These are phyloP conservation scores for Cygnus olor DNA, from an alignment of 2,797 vertebrate species.

Conservation along the genomic window DNA sequence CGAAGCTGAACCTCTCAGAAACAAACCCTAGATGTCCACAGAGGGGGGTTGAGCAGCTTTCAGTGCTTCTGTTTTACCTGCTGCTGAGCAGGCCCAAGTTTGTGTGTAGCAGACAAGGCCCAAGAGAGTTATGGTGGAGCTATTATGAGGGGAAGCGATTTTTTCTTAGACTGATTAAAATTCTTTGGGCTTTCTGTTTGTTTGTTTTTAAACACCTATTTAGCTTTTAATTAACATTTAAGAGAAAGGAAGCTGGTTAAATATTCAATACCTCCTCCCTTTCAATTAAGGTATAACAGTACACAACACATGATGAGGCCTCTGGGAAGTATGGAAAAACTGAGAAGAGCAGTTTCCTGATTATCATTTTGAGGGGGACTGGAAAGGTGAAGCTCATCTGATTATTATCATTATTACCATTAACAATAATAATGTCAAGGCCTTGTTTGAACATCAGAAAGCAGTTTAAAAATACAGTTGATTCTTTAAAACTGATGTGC, in stretches of 20 bases:
- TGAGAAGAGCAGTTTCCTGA: slow-evolving; percentile 28
- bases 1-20: not conserved
- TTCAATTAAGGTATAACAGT: slow-evolving; percentile 69
- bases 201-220: slow-evolving; percentile 72
- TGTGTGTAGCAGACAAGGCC: not conserved
- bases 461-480: not conserved
- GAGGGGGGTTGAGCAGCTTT: not conserved
- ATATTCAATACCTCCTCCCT: slow-evolving; percentile 73
- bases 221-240: slow-evolving; percentile 73
- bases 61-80: not conserved
- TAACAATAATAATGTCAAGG: not conserved
- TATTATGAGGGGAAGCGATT: slow-evolving; percentile 53
- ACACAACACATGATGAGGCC: slow-evolving; percentile 47
- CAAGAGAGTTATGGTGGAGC: slow-evolving; percentile 39
- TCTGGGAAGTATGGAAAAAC: slow-evolving; percentile 63
- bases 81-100: not conserved
- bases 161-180: slow-evolving; percentile 66
- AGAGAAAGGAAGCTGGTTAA: slow-evolving; percentile 68
- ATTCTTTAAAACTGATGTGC: rapidly evolving
- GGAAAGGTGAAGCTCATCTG: slow-evolving; percentile 60
- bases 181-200: slow-evolving; percentile 66
- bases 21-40: rapidly evolving
- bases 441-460: not conserved
- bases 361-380: slow-evolving; percentile 53
- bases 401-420: not conserved